Conservation (phyloP, 2,797 vertebrate genomes). For the Ctenopoma kingsleyae region DNA sequence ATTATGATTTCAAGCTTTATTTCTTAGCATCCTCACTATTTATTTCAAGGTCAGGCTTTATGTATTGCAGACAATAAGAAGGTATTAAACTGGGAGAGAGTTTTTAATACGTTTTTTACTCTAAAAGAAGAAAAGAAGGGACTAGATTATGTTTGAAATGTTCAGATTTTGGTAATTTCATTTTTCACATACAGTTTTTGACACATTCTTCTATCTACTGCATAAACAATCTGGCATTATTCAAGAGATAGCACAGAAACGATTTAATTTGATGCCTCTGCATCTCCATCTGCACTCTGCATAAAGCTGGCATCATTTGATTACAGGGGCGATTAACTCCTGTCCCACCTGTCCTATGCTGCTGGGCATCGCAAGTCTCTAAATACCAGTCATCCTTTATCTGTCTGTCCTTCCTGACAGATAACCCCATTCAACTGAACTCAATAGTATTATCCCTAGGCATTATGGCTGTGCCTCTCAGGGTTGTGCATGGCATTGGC, state of each 20-base stretch:
- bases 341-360: slow-evolving; percentile 36
- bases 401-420: slow-evolving; percentile 62
- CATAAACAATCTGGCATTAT: slow-evolving; percentile 30
- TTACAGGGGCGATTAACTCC: slow-evolving; percentile 54
- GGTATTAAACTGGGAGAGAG: too few relatives aligned
- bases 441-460: slow-evolving; percentile 59
- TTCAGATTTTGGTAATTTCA: background rate
- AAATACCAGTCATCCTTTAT: slow-evolving; percentile 64
- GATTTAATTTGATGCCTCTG: slow-evolving; percentile 34
- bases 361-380: slow-evolving; percentile 42
- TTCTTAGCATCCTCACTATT: background rate
- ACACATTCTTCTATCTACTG: slow-evolving; percentile 16
- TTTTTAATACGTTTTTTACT: background rate
- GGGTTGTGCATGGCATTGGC: slow-evolving; percentile 44
- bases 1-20: too few relatives aligned
- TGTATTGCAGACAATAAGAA: background rate
- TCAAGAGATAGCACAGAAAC: slow-evolving; percentile 21
- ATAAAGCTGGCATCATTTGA: slow-evolving; percentile 46
- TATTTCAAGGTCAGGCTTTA: slow-evolving; percentile 6
- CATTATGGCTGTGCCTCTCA: slow-evolving; percentile 62
- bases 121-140: background rate
- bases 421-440: slow-evolving; percentile 65
- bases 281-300: slow-evolving; percentile 18
- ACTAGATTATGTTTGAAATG: too few relatives aligned
- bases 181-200: background rate